Conservation (phyloP, 1,140 invertebrate genomes). For the Phymorhynchus buccinoides region DNA sequence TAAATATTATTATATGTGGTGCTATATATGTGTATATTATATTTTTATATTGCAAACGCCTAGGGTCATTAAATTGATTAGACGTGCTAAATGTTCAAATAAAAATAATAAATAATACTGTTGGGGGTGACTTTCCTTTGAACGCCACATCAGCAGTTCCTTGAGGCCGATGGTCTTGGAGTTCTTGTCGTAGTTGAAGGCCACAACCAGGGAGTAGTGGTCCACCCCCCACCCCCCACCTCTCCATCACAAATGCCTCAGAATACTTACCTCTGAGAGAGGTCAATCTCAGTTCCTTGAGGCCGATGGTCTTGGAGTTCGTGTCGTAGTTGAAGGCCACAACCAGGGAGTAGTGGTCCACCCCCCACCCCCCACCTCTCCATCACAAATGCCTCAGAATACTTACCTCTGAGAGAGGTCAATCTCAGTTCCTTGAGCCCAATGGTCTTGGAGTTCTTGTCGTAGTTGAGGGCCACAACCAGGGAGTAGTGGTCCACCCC, state of each 20-base stretch:
- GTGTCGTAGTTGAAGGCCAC: slow-evolving; percentile 67
- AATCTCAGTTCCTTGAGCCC: slow-evolving; percentile 88
- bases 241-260: too few relatives aligned
- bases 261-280: slow-evolving; percentile 83
- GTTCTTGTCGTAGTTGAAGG: slow-evolving; percentile 62
- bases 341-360: slow-evolving; percentile 65
- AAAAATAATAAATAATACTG: too few relatives aligned
- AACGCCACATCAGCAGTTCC: too few relatives aligned
- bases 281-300: slow-evolving; percentile 91
- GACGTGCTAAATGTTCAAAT: too few relatives aligned
- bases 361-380: too few relatives aligned
- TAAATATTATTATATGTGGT: too few relatives aligned
- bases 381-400: too few relatives aligned
- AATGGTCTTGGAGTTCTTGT: slow-evolving; percentile 44
- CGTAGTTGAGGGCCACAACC: slow-evolving; percentile 68
- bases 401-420: slow-evolving; percentile 84
- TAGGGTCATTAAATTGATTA: too few relatives aligned
- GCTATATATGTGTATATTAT: too few relatives aligned
- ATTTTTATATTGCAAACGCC: too few relatives aligned
- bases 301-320: slow-evolving; percentile 51
- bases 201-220: slow-evolving; percentile 67
- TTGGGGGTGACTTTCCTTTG: too few relatives aligned
- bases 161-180: slow-evolving; percentile 76
- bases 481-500: slow-evolving; percentile 65
- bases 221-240: too few relatives aligned